A percentile compares a stretch with the other conserved stretches of the same genome.
These are phyloP conservation scores for Amphiduros pacificus DNA, from an alignment of 2,888 invertebrate genomes.

Conservation along the genomic window DNA sequence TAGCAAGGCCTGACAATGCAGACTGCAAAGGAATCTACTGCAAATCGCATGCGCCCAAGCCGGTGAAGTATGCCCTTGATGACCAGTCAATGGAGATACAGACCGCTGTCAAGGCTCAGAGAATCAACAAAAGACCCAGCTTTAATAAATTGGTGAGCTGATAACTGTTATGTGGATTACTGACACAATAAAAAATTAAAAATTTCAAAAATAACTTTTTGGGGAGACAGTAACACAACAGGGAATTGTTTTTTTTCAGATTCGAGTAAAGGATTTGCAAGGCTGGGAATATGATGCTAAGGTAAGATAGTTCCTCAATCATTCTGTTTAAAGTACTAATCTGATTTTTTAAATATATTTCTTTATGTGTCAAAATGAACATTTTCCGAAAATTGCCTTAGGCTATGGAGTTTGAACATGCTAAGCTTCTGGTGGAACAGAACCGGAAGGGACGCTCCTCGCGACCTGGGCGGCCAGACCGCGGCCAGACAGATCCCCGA, in stretches of 20 bases:
- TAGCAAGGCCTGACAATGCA: slow-evolving; percentile 7
- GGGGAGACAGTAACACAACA: too few relatives aligned
- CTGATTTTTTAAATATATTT: too few relatives aligned
- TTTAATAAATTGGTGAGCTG: slow-evolving; percentile 19
- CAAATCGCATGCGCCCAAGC: slow-evolving; percentile 26
- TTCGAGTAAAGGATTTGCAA: slow-evolving; percentile 7
- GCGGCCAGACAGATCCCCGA: too few relatives aligned
- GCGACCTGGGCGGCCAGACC: too few relatives aligned
- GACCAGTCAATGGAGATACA: slow-evolving; percentile 21
- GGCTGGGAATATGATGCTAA: slow-evolving; percentile 55
- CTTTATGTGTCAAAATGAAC: too few relatives aligned
- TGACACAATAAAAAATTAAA: too few relatives aligned
- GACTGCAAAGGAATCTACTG: slow-evolving; percentile 19
- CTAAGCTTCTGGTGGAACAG: slow-evolving; percentile 15
- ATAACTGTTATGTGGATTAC: not conserved
- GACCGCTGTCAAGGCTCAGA: slow-evolving; percentile 23
- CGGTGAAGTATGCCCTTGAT: slow-evolving; percentile 13
- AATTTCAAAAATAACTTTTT: too few relatives aligned
- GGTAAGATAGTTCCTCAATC: too few relatives aligned
- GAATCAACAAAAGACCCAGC: slow-evolving; percentile 18
- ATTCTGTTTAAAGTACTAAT: too few relatives aligned
- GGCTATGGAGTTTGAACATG: slow-evolving; percentile 29
- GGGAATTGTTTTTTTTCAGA: too few relatives aligned
- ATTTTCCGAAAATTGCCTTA: too few relatives aligned
- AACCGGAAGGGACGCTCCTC: slow-evolving; percentile 20